Evolutionary conservation across 2,797 vertebrate genomes (phyloP), one percentile per base, ranked within the genome.

Genomic region (Simalia tracyae): DNA sequence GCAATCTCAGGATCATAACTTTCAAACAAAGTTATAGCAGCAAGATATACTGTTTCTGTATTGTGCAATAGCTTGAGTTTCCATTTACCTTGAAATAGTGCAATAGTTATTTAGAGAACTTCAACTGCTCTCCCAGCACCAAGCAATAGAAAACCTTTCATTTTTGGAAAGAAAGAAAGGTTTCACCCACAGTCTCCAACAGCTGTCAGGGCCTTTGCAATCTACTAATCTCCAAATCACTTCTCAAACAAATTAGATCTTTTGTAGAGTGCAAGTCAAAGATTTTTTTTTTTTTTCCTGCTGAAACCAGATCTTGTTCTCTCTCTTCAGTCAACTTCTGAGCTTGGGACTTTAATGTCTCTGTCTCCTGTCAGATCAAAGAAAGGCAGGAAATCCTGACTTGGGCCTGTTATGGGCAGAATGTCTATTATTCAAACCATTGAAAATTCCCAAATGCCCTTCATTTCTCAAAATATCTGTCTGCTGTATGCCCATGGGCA

Each of bases 341-440:
- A 87, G 50, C 60, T 72, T 59, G 19, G 57, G 64, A n/a, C 28
- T 84, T 31, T 64, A 36, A 28, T 85, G 84, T 68, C 22, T 1
- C 24, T 63, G 46, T 57, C 76, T 87, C 68, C 66, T 63, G 26
- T 90, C 92, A 54, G 46, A 68, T 90, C 92, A 94, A 94, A 96
- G 94, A 96, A 96, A 90, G 36, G 57, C 95, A 94, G 95, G 95
- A 97, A 94, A 95, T 96, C 94, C 95, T 95, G 95, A 93, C 50
- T 94, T 64, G n/a, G 57, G 31, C 15, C 36, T 84, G 31, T 90
- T 86, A 7, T 5, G 59, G 91, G 66, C 94, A 87, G 8, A 4
- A 64, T 84, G 85, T 93, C 93, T 93, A 66, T 94, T 94, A 95
- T 93, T 96, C 94, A 95, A 95, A 88, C 76, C 93, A 89, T 24